These are phyloP conservation scores for Leucophora obtusa DNA, from an alignment of 2,888 invertebrate genomes.

Conservation along the genomic window DNA sequence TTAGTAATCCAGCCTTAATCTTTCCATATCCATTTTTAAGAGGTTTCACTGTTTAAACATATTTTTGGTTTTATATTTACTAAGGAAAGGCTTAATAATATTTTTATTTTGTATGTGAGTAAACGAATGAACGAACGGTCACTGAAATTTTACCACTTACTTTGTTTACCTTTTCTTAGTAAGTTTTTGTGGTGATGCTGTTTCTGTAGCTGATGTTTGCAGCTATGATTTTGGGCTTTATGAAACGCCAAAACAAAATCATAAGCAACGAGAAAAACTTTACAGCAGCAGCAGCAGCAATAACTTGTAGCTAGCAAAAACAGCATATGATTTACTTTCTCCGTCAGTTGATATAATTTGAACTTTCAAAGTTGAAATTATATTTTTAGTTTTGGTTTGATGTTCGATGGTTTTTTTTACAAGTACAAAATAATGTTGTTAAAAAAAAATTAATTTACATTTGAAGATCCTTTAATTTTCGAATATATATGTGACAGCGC, in stretches of 20 bases:
- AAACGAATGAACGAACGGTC: conserved; percentile 38
- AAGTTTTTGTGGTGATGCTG: conserved; percentile 46
- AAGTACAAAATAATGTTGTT: conserved; percentile 31
- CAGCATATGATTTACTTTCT: conserved; percentile 64
- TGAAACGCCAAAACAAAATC: conserved; percentile 8
- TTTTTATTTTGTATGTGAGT: conserved; percentile 34
- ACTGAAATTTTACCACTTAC: conserved; percentile 44
- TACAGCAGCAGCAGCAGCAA: conserved; percentile 21
- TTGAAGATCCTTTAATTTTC: no score
- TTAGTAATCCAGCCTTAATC: no score
- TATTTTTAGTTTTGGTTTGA: conserved; percentile 19
- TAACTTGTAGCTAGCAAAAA: conserved; percentile 28
- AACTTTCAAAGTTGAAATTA: conserved; percentile 62
- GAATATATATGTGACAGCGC: no score
- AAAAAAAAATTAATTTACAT: no score
- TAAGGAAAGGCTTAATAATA: conserved; percentile 28
- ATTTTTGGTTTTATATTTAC: conserved; percentile 10
- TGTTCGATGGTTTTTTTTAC: conserved; percentile 12
- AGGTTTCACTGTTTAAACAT: neutral
- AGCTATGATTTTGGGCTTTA: conserved; percentile 10
- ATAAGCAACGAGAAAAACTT: conserved; percentile 25
- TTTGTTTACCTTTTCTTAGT: conserved; percentile 36
- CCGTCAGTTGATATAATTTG: conserved; percentile 59
- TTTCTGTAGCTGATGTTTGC: conserved; percentile 8
- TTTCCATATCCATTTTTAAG: neutral